Base-by-base conservation (phyloP, 1,140 invertebrate species). In the Eurosta solidaginis region DNA sequence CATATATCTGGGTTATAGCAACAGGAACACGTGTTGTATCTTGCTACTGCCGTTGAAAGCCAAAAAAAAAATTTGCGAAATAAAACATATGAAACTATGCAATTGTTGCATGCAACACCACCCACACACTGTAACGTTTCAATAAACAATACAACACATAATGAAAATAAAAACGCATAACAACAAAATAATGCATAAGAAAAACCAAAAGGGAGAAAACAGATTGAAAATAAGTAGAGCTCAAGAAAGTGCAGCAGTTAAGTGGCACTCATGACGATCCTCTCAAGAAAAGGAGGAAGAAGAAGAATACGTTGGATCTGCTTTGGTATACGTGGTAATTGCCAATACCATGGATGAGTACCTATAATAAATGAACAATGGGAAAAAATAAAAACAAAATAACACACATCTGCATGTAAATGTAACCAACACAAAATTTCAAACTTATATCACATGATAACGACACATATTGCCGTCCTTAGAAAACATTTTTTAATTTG, bases 91-190 rank as follows among this genome's bases (percentile, higher is more conserved):
- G 45, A 74, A 17, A 44, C 73, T 40, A 73, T 20, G 59, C 59
- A 49, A 49, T 78, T 73, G 59, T 50, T 78, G 63, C 29, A 68
- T 74, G 45, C 59, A 50, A 73, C 77, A 78, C 47, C 68, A 74
- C 68, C 77, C 63, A 74, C 77, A 45, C 44, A 78, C 36, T 45
- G 49, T 49, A 27, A 73, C 63, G 73, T 40, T 42, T 44, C 45
- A 73, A 9, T 68, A 40, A 68, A 68, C 33, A 68, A 68, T 50
- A 27, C 44, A 33, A 27, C 17, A 10, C 20, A 20, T 42, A 25
- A 17, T 10, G 20, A 12, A 33, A 33, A 52, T 22, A 2, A 49
- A 36, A 52, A 76, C 17, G n/a, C 17, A 6, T 45, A 5, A 20
- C 50, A 42, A n/a, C n/a, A n/a, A 25, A 25, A 20, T 7, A 25